A percentile compares a stretch with the other conserved stretches of the same genome.
phyloP scores from a whole-genome alignment of 2,888 invertebrate species.

The Merodon equestris region DNA sequence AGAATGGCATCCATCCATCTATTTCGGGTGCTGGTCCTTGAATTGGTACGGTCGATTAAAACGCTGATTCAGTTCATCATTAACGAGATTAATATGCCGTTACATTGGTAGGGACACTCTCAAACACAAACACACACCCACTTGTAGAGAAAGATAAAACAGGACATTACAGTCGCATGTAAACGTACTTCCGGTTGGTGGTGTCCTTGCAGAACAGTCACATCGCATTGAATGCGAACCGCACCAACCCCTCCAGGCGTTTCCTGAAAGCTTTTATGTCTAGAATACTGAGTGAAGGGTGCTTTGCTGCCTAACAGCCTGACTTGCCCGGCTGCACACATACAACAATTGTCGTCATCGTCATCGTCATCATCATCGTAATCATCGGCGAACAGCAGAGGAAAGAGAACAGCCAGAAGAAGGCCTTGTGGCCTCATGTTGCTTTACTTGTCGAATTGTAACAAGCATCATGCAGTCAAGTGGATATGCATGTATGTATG shows the following conservation, averaged over 20 bases:
- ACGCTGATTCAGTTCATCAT: constrained; percentile 79
- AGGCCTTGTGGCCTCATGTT: constrained; percentile 26
- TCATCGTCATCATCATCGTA: constrained; percentile 48
- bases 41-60: constrained; percentile 69
- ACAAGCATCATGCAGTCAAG: too few species aligned
- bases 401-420: constrained; percentile 1
- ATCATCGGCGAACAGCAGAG: constrained; percentile 40
- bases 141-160: too few species aligned
- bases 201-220: constrained; percentile 46
- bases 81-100: constrained; percentile 79
- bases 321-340: constrained; percentile 50
- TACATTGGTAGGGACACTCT: constrained; percentile 76
- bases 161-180: too few species aligned
- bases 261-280: constrained; percentile 48
- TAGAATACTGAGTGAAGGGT: constrained; percentile 32
- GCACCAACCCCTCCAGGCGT: constrained; percentile 57
- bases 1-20: constrained; percentile 65
- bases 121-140: constrained; percentile 32
- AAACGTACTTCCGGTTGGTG: constrained; percentile 21
- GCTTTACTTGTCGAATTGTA: constrained; percentile 10
- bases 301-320: constrained; percentile 43
- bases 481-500: constrained; percentile 24
- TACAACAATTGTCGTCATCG: constrained; percentile 55
- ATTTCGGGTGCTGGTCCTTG: constrained; percentile 58
- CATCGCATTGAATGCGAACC: constrained; percentile 60